Conservation (phyloP, 2,113 vertebrate species). For the Antennarius striatus region DNA sequence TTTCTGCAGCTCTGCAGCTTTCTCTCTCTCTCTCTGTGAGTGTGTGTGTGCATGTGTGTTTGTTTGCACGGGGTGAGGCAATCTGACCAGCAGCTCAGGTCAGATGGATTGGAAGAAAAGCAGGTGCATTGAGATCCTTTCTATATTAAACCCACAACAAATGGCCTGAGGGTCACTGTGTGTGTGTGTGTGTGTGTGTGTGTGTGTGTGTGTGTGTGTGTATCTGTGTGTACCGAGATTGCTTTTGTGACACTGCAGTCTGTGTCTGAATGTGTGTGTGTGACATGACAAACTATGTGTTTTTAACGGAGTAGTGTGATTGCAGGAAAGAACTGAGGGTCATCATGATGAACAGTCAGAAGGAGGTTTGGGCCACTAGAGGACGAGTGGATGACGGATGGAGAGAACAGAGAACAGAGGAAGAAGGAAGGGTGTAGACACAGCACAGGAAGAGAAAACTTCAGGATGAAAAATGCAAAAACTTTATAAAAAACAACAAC, state of each 20-base stretch:
- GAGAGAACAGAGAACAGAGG: neutral
- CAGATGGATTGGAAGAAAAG: constrained; percentile 14
- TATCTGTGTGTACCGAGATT: neutral
- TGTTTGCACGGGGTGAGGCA: constrained; percentile 2
- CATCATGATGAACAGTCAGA: neutral
- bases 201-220: constrained; percentile 5
- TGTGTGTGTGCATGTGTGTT: constrained; percentile 5
- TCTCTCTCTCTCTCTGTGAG: neutral
- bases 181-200: neutral
- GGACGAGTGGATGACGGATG: neutral
- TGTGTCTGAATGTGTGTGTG: too few species aligned
- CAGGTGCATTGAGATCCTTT: constrained; percentile 1
- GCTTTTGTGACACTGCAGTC: too few species aligned
- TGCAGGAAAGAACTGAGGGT: neutral
- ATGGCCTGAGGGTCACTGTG: constrained; percentile 42
- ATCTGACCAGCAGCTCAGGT: constrained; percentile 22
- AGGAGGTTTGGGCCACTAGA: neutral
- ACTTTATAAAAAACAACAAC: neutral
- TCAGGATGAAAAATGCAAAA: neutral
- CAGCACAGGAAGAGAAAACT: neutral
- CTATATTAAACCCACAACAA: constrained; percentile 57
- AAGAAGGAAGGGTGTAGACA: neutral
- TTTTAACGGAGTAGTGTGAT: constrained; percentile 11
- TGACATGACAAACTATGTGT: neutral
- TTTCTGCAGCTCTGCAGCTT: too few species aligned